Percentiles rank a stretch among this genome's conserved stretches.
phyloP scores from a whole-genome alignment of 2,888 invertebrate species.

The Diabrotica balteata region DNA sequence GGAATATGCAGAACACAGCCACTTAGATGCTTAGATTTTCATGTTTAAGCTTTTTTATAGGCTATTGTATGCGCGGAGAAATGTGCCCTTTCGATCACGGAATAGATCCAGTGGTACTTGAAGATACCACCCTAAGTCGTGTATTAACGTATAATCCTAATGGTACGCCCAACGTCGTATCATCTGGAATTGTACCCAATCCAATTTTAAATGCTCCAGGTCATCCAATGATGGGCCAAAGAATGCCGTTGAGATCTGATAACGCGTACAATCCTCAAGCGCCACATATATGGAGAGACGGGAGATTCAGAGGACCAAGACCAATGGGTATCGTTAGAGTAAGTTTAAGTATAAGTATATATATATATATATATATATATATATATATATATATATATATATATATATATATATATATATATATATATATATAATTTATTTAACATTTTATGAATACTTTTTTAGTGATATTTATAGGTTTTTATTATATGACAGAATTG shows the following conservation, averaged over 20 bases:
- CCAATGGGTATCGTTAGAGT: constrained; percentile 52
- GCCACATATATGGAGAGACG: constrained; percentile 57
- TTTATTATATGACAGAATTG: too few relatives aligned
- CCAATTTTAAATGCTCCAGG: constrained; percentile 48
- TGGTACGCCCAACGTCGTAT: constrained; percentile 50
- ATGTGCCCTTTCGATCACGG: constrained; percentile 98
- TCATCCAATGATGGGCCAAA: constrained; percentile 55
- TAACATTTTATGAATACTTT: too few relatives aligned
- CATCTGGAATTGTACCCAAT: constrained; percentile 41
- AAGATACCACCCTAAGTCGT: constrained; percentile 74
- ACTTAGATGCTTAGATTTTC: too few relatives aligned
- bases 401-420: too few relatives aligned
- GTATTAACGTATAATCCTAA: constrained; percentile 65
- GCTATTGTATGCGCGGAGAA: constrained; percentile 90
- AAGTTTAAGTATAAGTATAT: constrained; percentile 24
- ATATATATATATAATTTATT: too few relatives aligned
- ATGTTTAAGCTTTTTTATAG: constrained; percentile 10
- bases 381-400: too few relatives aligned
- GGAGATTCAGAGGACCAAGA: constrained; percentile 53
- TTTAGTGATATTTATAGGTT: too few relatives aligned
- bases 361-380: too few relatives aligned
- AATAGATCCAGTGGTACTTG: constrained; percentile 92
- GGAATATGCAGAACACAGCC: too few relatives aligned
- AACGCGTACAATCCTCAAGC: constrained; percentile 58
- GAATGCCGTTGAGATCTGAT: constrained; percentile 47